Conservation (phyloP, 2,888 invertebrate genomes). For the Chymomyza procnemis region DNA sequence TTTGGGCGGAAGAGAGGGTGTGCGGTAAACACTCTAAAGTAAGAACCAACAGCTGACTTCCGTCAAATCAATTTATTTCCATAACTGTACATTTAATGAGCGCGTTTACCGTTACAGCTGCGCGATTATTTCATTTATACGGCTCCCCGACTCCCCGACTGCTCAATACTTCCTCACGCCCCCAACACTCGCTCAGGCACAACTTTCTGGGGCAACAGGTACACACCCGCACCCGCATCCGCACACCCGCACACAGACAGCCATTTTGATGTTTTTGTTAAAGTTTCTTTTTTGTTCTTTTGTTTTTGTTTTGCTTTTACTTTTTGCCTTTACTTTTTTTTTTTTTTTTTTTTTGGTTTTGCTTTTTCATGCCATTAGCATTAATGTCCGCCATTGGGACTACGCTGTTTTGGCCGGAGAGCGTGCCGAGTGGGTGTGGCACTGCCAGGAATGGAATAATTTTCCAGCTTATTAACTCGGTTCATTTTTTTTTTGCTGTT, state of each 20-base stretch:
- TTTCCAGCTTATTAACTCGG: slow-evolving; percentile 62
- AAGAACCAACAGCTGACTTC: neutral
- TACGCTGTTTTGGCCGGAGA: slow-evolving; percentile 21
- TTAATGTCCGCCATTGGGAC: slow-evolving; percentile 42
- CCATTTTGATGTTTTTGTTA: neutral
- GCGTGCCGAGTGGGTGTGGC: neutral
- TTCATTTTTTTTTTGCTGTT: neutral
- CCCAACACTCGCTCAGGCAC: neutral
- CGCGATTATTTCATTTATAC: neutral
- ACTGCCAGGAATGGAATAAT: slow-evolving; percentile 22
- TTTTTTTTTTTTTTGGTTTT: slow-evolving; percentile 4
- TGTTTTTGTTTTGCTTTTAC: slow-evolving; percentile 8
- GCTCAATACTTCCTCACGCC: no score
- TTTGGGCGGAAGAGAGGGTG: neutral
- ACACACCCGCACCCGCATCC: neutral
- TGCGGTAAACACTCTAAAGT: neutral
- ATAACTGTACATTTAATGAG: slow-evolving; percentile 47
- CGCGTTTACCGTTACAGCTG: neutral
- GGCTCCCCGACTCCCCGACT: neutral
- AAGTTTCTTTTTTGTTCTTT: slow-evolving; percentile 5
- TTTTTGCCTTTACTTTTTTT: slow-evolving; percentile 28
- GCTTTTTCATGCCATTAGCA: slow-evolving; percentile 27
- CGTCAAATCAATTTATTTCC: slow-evolving; percentile 51
- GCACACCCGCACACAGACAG: neutral
- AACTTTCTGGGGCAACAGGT: neutral